Percentiles rank a stretch among this genome's conserved stretches.
Conservation (phyloP, 1,140 invertebrate species). For the Hetaerina americana region DNA sequence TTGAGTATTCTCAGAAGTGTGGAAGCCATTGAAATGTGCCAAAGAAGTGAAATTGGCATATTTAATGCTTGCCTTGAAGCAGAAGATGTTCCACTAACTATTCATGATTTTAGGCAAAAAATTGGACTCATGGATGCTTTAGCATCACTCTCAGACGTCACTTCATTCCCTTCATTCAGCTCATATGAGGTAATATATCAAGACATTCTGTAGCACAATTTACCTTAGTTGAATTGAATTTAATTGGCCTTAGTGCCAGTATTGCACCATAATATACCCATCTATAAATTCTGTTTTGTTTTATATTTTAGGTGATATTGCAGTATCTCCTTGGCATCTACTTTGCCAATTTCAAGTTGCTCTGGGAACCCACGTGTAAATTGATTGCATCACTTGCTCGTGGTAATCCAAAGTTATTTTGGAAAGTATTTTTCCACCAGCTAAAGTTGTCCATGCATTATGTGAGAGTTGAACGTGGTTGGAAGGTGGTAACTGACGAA, state of each 20-base stretch:
- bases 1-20: neutral
- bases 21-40: neutral
- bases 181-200: too few relatives aligned
- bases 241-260: too few relatives aligned
- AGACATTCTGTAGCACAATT: too few relatives aligned
- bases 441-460: conserved; percentile 26
- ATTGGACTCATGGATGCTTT: neutral
- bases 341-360: conserved; percentile 72
- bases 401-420: conserved; percentile 51
- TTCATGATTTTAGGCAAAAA: neutral
- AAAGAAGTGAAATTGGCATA: neutral
- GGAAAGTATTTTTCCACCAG: conserved; percentile 54
- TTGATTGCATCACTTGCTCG: conserved; percentile 59
- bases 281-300: too few relatives aligned
- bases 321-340: conserved; percentile 68
- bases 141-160: neutral
- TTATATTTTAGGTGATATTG: conserved; percentile 43
- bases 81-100: neutral
- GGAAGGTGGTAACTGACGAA: too few relatives aligned
- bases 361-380: conserved; percentile 72
- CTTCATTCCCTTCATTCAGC: too few relatives aligned
- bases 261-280: too few relatives aligned
- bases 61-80: neutral
- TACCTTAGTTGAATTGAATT: too few relatives aligned
- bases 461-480: too few relatives aligned